phyloP scores from a whole-genome alignment of 2,113 vertebrate genomes.

The Ctenodactylus gundi region DNA sequence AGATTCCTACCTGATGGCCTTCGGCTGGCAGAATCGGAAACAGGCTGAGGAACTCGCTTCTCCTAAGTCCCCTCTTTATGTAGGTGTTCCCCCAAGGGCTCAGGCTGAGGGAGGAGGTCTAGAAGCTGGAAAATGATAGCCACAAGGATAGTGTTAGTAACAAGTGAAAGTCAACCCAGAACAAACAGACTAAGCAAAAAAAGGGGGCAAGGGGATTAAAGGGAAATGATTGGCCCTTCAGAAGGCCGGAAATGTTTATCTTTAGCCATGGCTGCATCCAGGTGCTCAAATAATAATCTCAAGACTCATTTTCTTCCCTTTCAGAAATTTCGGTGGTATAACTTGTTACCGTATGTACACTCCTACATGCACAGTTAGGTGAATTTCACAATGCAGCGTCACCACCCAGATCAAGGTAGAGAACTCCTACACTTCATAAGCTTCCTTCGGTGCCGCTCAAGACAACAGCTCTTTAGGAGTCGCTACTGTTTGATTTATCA shows the following conservation, averaged over 20 bases:
- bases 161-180: background rate
- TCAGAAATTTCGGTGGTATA: background rate
- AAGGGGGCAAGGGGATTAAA: background rate
- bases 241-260: background rate
- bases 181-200: background rate
- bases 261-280: background rate
- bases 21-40: background rate
- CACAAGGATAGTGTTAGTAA: background rate
- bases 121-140: background rate
- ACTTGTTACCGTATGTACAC: background rate
- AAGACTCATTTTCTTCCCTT: background rate
- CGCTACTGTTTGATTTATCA: background rate
- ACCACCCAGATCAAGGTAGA: background rate
- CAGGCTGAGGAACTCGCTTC: background rate
- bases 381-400: background rate
- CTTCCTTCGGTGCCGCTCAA: background rate
- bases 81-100: background rate
- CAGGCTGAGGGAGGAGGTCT: background rate
- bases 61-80: background rate
- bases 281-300: background rate
- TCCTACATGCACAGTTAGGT: background rate
- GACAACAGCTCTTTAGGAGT: background rate
- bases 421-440: background rate
- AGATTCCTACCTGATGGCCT: background rate
- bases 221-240: background rate